Conservation (phyloP, 2,113 vertebrate genomes). For the Addax nasomaculatus region DNA sequence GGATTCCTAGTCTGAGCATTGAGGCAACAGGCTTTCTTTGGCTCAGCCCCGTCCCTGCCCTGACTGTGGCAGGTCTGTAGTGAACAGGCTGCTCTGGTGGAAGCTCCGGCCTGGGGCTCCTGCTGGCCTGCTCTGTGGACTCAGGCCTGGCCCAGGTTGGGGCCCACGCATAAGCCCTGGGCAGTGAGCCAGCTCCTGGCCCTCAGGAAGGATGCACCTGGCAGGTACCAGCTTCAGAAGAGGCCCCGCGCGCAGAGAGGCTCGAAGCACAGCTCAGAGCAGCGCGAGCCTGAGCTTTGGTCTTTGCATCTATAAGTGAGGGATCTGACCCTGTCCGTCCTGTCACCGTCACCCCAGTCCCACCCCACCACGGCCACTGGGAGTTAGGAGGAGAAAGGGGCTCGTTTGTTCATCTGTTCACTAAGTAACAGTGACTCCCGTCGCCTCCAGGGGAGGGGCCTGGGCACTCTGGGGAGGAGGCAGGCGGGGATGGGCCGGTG, state of each 20-base stretch:
- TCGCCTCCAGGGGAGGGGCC: rapidly evolving
- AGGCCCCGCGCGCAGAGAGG: not conserved
- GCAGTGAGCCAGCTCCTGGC: not conserved
- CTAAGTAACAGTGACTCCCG: rapidly evolving
- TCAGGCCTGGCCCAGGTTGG: not conserved
- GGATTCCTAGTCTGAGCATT: not conserved
- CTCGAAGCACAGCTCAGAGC: not conserved
- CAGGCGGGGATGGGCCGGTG: rapidly evolving
- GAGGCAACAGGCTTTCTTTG: not conserved
- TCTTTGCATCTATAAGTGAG: not conserved
- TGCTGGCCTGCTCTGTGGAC: not conserved
- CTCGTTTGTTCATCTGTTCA: rapidly evolving
- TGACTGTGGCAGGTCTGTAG: not conserved
- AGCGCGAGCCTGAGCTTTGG: not conserved
- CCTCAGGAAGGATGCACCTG: rapidly evolving
- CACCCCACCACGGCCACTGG: not conserved
- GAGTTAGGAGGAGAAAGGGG: not conserved
- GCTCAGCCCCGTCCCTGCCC: not conserved
- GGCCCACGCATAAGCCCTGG: not conserved
- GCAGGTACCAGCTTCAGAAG: not conserved
- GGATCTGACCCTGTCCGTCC: not conserved
- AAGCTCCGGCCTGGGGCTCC: not conserved
- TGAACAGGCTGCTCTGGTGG: not conserved
- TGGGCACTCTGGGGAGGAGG: not conserved
- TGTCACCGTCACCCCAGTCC: too few species aligned